Evolutionary conservation across 2,113 vertebrate species (phyloP).

Genomic region (Phrynosoma blainvillii): DNA sequence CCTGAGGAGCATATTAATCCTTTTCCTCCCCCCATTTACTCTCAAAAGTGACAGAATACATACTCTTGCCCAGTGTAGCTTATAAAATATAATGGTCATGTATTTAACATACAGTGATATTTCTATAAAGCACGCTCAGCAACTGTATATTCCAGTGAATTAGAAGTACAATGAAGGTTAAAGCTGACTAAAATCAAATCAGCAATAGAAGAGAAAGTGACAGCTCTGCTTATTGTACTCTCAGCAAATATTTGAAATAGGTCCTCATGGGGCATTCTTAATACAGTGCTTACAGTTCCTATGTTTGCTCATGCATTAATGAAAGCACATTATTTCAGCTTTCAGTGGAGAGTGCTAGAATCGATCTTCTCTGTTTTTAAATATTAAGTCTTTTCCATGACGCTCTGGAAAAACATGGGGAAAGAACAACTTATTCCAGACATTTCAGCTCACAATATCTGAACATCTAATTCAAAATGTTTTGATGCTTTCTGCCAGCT

Average conservation of each 20-base stretch:
- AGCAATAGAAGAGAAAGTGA: slow-evolving; percentile 45
- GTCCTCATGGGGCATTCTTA: slow-evolving; percentile 40
- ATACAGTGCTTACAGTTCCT: slow-evolving; percentile 29
- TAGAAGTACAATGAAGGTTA: slow-evolving; percentile 39
- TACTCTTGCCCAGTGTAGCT: slow-evolving; percentile 19
- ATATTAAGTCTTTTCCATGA: slow-evolving; percentile 36
- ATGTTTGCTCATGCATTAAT: slow-evolving; percentile 56
- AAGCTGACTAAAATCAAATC: slow-evolving; percentile 58
- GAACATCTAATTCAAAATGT: slow-evolving; percentile 2
- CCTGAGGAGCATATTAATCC: slow-evolving; percentile 22
- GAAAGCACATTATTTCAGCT: slow-evolving; percentile 52
- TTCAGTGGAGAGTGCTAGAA: slow-evolving; percentile 50
- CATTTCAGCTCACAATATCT: slow-evolving; percentile 22
- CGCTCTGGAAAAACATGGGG: slow-evolving; percentile 39
- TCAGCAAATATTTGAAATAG: slow-evolving; percentile 61
- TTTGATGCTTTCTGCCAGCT: slow-evolving; percentile 35
- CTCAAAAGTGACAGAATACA: slow-evolving; percentile 20
- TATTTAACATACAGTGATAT: not conserved
- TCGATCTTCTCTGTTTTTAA: slow-evolving; percentile 51
- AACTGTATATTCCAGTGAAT: slow-evolving; percentile 46
- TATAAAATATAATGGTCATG: slow-evolving; percentile 41
- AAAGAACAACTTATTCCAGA: slow-evolving; percentile 42
- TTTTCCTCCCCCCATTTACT: slow-evolving; percentile 5
- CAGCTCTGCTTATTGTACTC: slow-evolving; percentile 57
- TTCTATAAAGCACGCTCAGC: slow-evolving; percentile 31